Percentiles rank a stretch among this genome's conserved stretches.
These are phyloP conservation scores for Caprella mutica DNA, from an alignment of 2,888 invertebrate genomes.

Conservation along the genomic window DNA sequence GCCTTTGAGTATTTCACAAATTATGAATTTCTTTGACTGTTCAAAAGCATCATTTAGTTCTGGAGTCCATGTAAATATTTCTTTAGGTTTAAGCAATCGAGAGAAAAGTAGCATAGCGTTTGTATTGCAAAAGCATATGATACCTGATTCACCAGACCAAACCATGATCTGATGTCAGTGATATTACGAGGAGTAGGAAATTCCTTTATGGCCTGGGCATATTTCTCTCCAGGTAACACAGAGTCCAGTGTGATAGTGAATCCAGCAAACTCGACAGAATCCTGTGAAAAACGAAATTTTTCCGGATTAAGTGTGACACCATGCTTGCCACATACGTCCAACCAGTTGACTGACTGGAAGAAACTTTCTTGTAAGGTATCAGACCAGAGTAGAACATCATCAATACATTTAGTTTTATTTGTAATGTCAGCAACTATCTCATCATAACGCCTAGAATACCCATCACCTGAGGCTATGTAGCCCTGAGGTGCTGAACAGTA, in stretches of 20 bases:
- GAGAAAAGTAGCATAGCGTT: background rate
- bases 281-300: constrained; percentile 13
- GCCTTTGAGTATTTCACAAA: constrained; percentile 6
- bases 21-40: constrained; percentile 12
- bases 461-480: constrained; percentile 9
- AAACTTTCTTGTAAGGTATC: constrained; percentile 1
- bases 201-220: too few species aligned
- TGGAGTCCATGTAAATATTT: background rate
- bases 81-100: background rate
- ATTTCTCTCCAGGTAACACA: too few species aligned
- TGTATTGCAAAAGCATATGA: constrained; percentile 10
- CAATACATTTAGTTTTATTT: constrained; percentile 7
- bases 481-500: constrained; percentile 15
- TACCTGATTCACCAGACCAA: constrained; percentile 17
- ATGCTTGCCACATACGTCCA: background rate
- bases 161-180: constrained; percentile 13
- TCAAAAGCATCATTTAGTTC: constrained; percentile 4
- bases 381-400: constrained; percentile 14
- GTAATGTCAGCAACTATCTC: constrained; percentile 6
- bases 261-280: constrained; percentile 13
- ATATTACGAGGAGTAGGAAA: constrained; percentile 1
- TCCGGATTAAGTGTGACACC: constrained; percentile 16
- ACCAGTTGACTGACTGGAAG: constrained; percentile 5
- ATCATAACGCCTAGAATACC: constrained; percentile 3
- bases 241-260: background rate